Conservation (phyloP, 2,797 vertebrate genomes). For the Fistularia tabacaria region DNA sequence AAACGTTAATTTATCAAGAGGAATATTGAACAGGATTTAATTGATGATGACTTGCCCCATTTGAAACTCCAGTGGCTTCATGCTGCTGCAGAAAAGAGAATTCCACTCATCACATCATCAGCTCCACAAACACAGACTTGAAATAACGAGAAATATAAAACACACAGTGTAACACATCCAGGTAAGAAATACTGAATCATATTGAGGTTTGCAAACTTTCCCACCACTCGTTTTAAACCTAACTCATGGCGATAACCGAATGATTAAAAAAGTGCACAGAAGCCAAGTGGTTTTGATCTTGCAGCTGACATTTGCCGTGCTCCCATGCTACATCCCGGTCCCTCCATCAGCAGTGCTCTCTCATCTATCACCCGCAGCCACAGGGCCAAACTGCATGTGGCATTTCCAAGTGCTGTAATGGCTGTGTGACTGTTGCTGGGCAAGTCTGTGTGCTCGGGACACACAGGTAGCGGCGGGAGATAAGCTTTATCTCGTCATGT, state of each 20-base stretch:
- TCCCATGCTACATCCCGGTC: conserved; percentile 62
- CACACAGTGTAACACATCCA: neutral
- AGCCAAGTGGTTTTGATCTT: conserved; percentile 22
- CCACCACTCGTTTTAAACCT: too few relatives aligned
- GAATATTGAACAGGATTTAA: neutral
- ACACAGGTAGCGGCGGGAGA: conserved; percentile 57
- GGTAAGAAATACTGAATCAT: too few relatives aligned
- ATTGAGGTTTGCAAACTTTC: conserved; percentile 25
- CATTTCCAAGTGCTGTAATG: conserved; percentile 64
- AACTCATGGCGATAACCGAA: too few relatives aligned
- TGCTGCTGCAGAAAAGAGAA: too few relatives aligned
- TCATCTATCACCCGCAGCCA: conserved; percentile 65
- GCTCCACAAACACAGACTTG: too few relatives aligned
- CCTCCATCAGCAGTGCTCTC: conserved; percentile 58
- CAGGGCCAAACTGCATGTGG: conserved; percentile 69
- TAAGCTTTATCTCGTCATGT: conserved; percentile 31
- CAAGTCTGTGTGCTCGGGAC: conserved; percentile 49
- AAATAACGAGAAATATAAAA: too few relatives aligned
- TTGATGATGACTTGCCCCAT: too few relatives aligned
- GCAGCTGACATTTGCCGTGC: conserved; percentile 53
- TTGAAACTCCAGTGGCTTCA: too few relatives aligned
- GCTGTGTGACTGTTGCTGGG: conserved; percentile 71
- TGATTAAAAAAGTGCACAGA: conserved; percentile 5
- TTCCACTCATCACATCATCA: too few relatives aligned
- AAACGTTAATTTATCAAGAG: neutral